These are phyloP conservation scores for Drosophila kohkoa DNA, from an alignment of 1,140 invertebrate genomes.

Conservation along the genomic window DNA sequence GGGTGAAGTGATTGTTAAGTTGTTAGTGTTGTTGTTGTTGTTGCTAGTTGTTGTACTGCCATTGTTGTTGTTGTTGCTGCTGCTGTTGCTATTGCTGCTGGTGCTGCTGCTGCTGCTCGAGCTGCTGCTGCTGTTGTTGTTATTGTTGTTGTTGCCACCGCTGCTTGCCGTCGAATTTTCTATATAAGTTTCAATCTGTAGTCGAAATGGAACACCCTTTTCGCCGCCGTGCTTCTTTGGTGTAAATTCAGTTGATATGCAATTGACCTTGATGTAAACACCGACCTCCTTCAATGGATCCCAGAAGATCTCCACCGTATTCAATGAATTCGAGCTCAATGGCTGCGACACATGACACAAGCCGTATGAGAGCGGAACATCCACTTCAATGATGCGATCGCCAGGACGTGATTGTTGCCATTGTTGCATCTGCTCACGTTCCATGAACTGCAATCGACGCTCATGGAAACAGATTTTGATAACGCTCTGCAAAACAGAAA, in stretches of 20 bases:
- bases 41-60: conserved; percentile 8
- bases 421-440: conserved; percentile 95
- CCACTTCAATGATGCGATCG: conserved; percentile 96
- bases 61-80: conserved; percentile 40
- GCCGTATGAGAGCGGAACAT: conserved; percentile 97
- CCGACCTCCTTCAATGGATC: conserved; percentile 98
- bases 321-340: conserved; percentile 88
- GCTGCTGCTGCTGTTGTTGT: conserved; percentile 25
- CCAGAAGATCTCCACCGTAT: conserved; percentile 96
- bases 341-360: conserved; percentile 93
- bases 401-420: conserved; percentile 95
- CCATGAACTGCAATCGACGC: conserved; percentile 97
- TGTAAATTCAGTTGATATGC: conserved; percentile 99
- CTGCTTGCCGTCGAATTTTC: conserved; percentile 76
- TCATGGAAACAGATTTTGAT: conserved; percentile 98
- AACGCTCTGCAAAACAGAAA: conserved; percentile 88
- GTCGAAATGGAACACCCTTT: conserved; percentile 98
- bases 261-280: conserved; percentile 97
- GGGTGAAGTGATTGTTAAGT: conserved; percentile 18
- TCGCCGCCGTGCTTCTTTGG: conserved; percentile 99
- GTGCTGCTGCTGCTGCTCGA: conserved; percentile 12
- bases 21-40: conserved; percentile 39
- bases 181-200: conserved; percentile 95
- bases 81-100: conserved; percentile 42
- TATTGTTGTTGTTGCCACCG: conserved; percentile 28